phyloP scores from a whole-genome alignment of 1,140 invertebrate genomes.

The Ctenoplectra terminalis region DNA sequence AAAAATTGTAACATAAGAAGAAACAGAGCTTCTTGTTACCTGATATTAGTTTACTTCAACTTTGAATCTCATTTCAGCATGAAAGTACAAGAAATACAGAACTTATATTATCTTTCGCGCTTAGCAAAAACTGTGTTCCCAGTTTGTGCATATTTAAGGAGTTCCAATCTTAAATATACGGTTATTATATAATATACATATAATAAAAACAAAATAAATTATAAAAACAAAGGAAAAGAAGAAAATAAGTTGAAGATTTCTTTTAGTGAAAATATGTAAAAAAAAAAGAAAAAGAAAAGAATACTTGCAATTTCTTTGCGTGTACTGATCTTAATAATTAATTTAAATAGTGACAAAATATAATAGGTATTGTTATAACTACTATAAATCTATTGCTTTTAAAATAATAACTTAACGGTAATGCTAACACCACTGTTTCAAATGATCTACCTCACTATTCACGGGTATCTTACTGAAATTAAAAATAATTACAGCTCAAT shows the following conservation, averaged over 20 bases:
- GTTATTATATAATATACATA: constrained; percentile 7
- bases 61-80: neutral
- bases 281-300: neutral
- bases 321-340: neutral
- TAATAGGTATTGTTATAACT: constrained; percentile 15
- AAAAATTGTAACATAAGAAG: neutral
- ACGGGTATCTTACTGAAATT: neutral
- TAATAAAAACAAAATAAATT: constrained; percentile 1
- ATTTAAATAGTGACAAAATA: constrained; percentile 14
- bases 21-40: neutral
- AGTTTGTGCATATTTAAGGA: neutral
- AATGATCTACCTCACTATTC: neutral
- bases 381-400: neutral
- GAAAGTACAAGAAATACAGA: constrained; percentile 1
- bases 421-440: neutral
- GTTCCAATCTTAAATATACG: neutral
- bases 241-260: constrained; percentile 1
- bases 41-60: neutral
- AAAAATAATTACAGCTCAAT: neutral
- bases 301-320: constrained; percentile 5
- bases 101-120: neutral
- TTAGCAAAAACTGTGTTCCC: neutral
- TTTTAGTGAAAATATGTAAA: neutral
- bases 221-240: too few relatives aligned
- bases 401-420: too few relatives aligned